phyloP scores from a whole-genome alignment of 1,140 invertebrate genomes.

The Drosophila burlai region DNA sequence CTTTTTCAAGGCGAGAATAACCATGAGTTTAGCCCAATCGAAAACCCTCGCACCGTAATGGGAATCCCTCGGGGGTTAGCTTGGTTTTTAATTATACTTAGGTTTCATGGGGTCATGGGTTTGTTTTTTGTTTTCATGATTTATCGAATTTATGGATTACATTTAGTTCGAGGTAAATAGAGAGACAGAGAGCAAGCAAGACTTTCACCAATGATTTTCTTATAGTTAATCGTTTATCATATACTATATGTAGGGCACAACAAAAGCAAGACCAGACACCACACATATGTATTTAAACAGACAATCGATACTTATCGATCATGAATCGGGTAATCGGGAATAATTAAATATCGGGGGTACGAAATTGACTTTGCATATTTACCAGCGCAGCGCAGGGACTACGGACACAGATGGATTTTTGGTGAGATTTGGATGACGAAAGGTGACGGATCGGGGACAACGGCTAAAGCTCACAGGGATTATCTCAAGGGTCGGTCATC shows the following conservation, averaged over 20 bases:
- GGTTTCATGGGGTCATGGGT: constrained; percentile 39
- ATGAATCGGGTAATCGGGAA: constrained; percentile 18
- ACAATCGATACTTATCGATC: constrained; percentile 9
- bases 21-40: constrained; percentile 67
- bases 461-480: constrained; percentile 9
- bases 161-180: constrained; percentile 56
- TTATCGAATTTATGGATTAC: constrained; percentile 46
- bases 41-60: constrained; percentile 72
- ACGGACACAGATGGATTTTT: constrained; percentile 58
- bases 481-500: not conserved
- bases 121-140: constrained; percentile 38
- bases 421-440: constrained; percentile 38
- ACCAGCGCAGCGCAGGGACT: constrained; percentile 78
- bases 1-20: constrained; percentile 20
- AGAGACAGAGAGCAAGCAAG: constrained; percentile 55
- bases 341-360: constrained; percentile 21
- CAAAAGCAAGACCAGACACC: constrained; percentile 79
- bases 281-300: constrained; percentile 65
- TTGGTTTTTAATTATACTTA: constrained; percentile 32
- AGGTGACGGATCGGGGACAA: constrained; percentile 35
- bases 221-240: constrained; percentile 60
- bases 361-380: constrained; percentile 68
- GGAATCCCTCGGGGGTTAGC: constrained; percentile 59
- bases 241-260: constrained; percentile 22
- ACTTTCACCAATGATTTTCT: constrained; percentile 77